Evolutionary conservation across 1,140 invertebrate species (phyloP), one percentile per base, ranked within the genome.

Genomic region (Bombus ignitus): DNA sequence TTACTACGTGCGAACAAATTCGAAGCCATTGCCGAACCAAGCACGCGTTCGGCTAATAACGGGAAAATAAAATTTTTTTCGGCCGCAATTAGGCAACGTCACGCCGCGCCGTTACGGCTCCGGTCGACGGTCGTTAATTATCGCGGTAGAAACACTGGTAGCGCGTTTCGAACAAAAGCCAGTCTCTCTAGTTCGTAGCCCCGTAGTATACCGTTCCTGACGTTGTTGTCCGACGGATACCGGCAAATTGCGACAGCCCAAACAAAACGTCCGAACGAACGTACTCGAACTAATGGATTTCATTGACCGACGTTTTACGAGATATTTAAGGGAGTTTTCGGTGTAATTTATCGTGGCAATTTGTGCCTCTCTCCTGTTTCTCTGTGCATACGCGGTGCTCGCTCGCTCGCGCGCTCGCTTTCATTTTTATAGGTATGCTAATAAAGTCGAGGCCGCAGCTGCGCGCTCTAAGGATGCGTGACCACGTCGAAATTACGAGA

Each of bases 361-460:
- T 94, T 93, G 92, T 93, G 90, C 86, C 85, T 87, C 87, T 82
- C 76, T 78, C 62, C 81, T n/a, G 28, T n/a, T 13, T n/a, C 3
- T n/a, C 10, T n/a, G 25, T 13, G 88, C 75, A 78, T 71, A 81
- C 76, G 44, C 83, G 73, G 65, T 66, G 83, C 76, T 47, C 75
- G 81, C 73, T 47, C 75, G 81, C 42, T 66, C 86, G 32, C 32
- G 83, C 81, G 74, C 73, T 83, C 80, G 89, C 89, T 87, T 90
- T 89, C 93, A 94, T 94, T 95, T 94, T 94, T 95, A 94, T 94
- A 94, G 92, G 90, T 93, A 94, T 94, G 94, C 93, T 95, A 94
- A 95, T 95, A 95, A 94, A 94, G 90, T 92, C 82, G 65, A 75
- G 89, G 86, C 85, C 91, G 92, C 93, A 94, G 93, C 93, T 92